Conservation (phyloP, 2,888 invertebrate species). For the Eupithecia pulchellata region DNA sequence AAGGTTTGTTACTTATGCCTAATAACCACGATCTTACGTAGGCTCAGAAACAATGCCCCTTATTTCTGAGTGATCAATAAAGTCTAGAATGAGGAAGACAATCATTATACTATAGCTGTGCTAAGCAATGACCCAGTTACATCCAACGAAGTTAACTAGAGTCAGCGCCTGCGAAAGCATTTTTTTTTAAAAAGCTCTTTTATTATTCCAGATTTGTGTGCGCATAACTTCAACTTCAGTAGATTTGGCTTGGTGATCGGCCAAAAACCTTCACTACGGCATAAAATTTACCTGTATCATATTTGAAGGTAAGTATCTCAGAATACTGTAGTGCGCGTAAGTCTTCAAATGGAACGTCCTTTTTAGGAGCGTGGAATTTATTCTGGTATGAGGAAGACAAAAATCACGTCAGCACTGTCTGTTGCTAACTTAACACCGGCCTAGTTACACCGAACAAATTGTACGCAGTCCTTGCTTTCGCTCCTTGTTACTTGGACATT, state of each 20-base stretch:
- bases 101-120: background rate
- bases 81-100: background rate
- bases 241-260: too few species aligned
- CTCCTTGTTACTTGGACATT: constrained; percentile 66
- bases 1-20: background rate
- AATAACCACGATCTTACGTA: background rate
- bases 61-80: background rate
- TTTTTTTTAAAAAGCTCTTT: background rate
- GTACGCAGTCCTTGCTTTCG: constrained; percentile 60
- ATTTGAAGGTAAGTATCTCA: too few species aligned
- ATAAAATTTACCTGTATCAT: too few species aligned
- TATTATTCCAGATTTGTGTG: too few species aligned
- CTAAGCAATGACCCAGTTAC: background rate
- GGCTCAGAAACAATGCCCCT: background rate
- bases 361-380: background rate
- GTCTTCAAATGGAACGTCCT: too few species aligned
- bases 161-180: background rate
- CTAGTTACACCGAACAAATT: background rate
- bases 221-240: too few species aligned
- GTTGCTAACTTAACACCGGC: background rate
- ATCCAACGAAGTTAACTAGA: background rate
- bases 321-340: too few species aligned
- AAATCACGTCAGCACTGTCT: background rate
- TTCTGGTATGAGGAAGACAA: background rate
- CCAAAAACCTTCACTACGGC: too few species aligned